Percentiles rank a stretch among this genome's conserved stretches.
Conservation (phyloP, 2,797 vertebrate species). For the Argyrosomus regius region DNA sequence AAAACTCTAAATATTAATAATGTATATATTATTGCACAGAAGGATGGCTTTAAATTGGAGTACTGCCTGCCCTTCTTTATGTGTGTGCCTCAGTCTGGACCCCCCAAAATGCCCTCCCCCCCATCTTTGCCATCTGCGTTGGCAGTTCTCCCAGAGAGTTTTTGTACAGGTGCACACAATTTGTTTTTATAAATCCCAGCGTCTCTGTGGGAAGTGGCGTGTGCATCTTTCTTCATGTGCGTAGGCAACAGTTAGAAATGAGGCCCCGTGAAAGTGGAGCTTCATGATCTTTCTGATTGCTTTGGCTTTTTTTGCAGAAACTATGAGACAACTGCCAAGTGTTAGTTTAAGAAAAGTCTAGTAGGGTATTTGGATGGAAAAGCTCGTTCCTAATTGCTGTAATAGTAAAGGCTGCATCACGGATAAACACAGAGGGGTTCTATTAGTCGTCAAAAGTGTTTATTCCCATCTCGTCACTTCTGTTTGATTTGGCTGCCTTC, state of each 20-base stretch:
- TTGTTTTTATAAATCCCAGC: neutral
- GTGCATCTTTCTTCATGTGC: neutral
- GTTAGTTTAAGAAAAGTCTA: constrained; percentile 1
- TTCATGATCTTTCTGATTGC: neutral
- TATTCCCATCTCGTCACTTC: constrained; percentile 9
- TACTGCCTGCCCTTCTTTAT: neutral
- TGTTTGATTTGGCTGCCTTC: constrained; percentile 26
- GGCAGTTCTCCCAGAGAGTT: constrained; percentile 5
- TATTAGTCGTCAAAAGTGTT: neutral
- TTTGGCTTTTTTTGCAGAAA: neutral
- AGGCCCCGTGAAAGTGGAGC: neutral
- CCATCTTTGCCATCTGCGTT: neutral
- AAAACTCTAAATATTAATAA: neutral
- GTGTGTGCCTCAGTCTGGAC: neutral
- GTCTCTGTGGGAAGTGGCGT: neutral
- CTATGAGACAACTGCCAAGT: neutral
- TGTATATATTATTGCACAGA: neutral
- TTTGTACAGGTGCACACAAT: neutral
- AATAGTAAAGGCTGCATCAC: neutral
- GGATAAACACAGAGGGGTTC: constrained; percentile 6
- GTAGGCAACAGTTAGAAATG: neutral
- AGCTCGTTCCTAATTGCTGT: neutral
- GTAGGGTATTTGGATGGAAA: neutral
- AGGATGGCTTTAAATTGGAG: neutral
- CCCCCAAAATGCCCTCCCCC: neutral